Evolutionary conservation across 1,140 invertebrate genomes (phyloP), one percentile per base, ranked within the genome.

Genomic region (Agrypnia vestita): DNA sequence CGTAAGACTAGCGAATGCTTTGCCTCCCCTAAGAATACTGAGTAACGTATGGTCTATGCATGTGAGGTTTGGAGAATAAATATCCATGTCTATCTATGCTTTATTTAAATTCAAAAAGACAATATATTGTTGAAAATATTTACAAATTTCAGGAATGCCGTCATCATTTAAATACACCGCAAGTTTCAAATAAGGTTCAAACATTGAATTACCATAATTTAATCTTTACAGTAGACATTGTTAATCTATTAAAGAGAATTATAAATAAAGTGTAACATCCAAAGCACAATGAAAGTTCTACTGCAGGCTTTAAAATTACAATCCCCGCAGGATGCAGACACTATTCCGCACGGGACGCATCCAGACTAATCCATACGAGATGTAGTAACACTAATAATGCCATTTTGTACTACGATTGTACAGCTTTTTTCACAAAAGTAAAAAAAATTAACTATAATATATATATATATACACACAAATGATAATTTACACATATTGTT

Each of bases 391-490:
- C 17, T 71, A 71, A 43, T 47, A 19, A 51, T 25, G 67, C 67
- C 46, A 71, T 53, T 59, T 71, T 71, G 67, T 71, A 71, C 67
- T 71, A 19, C 17, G 8, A 49, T 71, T 25, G 67, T 51, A 71
- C 67, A 19, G 67, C 67, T 71, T 71, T 71, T 71, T 71, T 49
- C 67, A 71, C 67, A 69, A 69, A 69, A 69, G 64, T 69, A 69
- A 69, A 69, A 69, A 69, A 69, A 17, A 67, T 67, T n/a, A 44
- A 49, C 21, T 51, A 71, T 69, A 17, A 64, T 51, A 74, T 55
- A 73, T 47, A 74, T 55, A 73, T 47, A 69, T 69, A 46, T 69
- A 71, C 67, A 71, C 43, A 71, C n/a, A 47, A 47, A 71, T 47
- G 9, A 71, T 21, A 71, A 71, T n/a, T 19, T 56, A 19, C 35